These are phyloP conservation scores for Amphiprion percula DNA, from an alignment of 2,113 vertebrate species.

Conservation along the genomic window DNA sequence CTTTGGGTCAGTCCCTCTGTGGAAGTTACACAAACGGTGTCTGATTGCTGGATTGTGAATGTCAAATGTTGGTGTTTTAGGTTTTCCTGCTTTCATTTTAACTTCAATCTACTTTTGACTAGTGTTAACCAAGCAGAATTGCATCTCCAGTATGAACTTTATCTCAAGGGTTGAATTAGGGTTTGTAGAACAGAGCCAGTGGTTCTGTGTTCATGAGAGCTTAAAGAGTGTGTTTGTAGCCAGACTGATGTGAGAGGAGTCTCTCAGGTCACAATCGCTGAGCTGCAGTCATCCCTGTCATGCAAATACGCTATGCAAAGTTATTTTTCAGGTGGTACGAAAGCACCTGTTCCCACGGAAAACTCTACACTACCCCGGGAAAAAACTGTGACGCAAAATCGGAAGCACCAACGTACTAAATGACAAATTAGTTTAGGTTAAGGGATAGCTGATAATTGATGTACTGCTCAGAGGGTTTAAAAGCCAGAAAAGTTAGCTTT, in stretches of 20 bases:
- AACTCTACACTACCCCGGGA: background rate
- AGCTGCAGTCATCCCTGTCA: slow-evolving; percentile 34
- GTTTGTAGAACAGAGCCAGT: background rate
- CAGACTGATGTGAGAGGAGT: slow-evolving; percentile 1
- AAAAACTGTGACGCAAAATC: background rate
- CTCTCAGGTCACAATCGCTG: slow-evolving; percentile 2
- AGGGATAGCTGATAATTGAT: too few species aligned
- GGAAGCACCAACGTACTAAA: too few species aligned
- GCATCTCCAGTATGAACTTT: background rate
- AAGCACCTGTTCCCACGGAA: background rate
- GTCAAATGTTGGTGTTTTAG: background rate
- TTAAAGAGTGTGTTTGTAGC: background rate
- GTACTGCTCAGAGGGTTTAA: too few species aligned
- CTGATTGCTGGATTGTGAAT: background rate
- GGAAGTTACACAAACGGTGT: background rate
- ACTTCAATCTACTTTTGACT: background rate
- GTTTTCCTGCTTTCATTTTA: background rate
- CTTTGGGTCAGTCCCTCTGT: background rate
- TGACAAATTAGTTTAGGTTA: too few species aligned
- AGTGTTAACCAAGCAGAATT: background rate
- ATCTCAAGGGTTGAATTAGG: background rate
- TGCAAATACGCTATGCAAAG: slow-evolving; percentile 84
- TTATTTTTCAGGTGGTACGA: slow-evolving; percentile 25
- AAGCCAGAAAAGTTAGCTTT: too few species aligned
- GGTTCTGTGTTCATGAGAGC: background rate